Percentiles rank a stretch among this genome's conserved stretches.
Conservation (phyloP, 2,113 vertebrate species). For the Corydoras maculifer region DNA sequence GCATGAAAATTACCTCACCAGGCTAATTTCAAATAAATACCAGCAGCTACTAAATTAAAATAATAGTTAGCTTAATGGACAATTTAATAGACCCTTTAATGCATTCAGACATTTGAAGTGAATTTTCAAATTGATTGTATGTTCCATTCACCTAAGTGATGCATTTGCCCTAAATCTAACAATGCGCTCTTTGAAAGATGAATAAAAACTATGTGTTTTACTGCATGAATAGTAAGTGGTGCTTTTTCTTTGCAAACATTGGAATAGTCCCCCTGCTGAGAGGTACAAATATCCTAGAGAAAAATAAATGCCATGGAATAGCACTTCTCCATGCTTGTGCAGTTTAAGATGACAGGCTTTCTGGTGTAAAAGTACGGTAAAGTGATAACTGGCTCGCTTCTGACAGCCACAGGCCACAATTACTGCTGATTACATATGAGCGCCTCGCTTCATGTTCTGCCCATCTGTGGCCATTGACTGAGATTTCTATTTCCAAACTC, state of each 20-base stretch:
- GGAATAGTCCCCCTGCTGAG: slow-evolving; percentile 22
- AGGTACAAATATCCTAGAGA: slow-evolving; percentile 58
- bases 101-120: slow-evolving; percentile 33
- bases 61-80: slow-evolving; percentile 35
- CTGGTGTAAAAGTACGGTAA: slow-evolving; percentile 40
- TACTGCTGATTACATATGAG: slow-evolving; percentile 57
- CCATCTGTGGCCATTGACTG: slow-evolving; percentile 55
- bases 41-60: slow-evolving; percentile 30
- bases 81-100: slow-evolving; percentile 40
- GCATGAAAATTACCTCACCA: slow-evolving; percentile 19
- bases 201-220: slow-evolving; percentile 32
- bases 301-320: slow-evolving; percentile 42
- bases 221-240: slow-evolving; percentile 33
- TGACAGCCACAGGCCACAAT: slow-evolving; percentile 32
- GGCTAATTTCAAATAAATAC: slow-evolving; percentile 32
- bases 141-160: slow-evolving; percentile 33
- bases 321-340: slow-evolving; percentile 13
- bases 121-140: slow-evolving; percentile 36
- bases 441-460: slow-evolving; percentile 52
- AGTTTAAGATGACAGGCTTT: slow-evolving; percentile 38
- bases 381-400: slow-evolving; percentile 21
- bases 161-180: slow-evolving; percentile 34
- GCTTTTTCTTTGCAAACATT: slow-evolving; percentile 34
- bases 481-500: slow-evolving; percentile 53
- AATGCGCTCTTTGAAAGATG: slow-evolving; percentile 31